Percentiles rank a stretch among this genome's conserved stretches.
phyloP scores from a whole-genome alignment of 2,888 invertebrate species.

The Mesorhabditis spiculigera region DNA sequence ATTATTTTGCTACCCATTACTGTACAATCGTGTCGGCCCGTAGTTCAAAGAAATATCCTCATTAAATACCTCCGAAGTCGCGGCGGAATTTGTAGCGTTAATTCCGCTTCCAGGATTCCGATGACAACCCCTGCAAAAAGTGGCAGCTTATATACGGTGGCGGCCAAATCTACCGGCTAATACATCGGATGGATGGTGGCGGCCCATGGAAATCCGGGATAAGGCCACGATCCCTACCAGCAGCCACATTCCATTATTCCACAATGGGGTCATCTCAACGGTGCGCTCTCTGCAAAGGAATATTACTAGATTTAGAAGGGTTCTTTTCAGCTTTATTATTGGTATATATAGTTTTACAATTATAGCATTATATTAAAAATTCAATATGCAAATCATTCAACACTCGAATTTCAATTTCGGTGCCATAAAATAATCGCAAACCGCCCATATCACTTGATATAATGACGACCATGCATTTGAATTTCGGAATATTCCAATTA shows the following conservation, averaged over 20 bases:
- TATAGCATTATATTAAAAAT: too few species aligned
- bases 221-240: slow-evolving; percentile 69
- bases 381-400: too few species aligned
- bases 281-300: background rate
- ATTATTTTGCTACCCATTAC: too few species aligned
- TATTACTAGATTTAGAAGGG: background rate
- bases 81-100: background rate
- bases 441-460: too few species aligned
- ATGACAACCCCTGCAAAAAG: background rate
- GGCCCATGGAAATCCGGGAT: slow-evolving; percentile 77
- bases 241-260: background rate
- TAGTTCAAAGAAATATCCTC: background rate
- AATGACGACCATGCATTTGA: background rate
- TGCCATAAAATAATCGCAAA: too few species aligned
- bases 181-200: slow-evolving; percentile 85
- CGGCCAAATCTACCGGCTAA: slow-evolving; percentile 67
- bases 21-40: background rate
- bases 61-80: background rate
- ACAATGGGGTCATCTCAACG: background rate
- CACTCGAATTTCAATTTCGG: too few species aligned
- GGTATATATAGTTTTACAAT: too few species aligned
- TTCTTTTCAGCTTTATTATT: background rate
- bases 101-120: background rate
- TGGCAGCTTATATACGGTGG: background rate
- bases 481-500: slow-evolving; percentile 2